A percentile compares a stretch with the other conserved stretches of the same genome.
phyloP scores from a whole-genome alignment of 2,797 vertebrate genomes.

The Selene dorsalis region DNA sequence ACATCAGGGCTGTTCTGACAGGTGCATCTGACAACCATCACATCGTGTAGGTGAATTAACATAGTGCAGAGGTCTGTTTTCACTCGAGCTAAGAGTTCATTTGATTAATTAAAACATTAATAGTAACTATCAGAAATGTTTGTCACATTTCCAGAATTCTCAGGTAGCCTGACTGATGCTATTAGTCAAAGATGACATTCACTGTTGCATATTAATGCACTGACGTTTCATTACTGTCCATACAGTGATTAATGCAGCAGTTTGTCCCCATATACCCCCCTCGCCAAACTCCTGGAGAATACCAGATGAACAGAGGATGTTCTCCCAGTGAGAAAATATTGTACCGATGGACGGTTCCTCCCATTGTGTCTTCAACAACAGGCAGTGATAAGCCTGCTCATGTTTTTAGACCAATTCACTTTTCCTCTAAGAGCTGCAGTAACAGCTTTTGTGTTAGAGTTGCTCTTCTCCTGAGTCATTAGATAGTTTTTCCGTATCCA shows the following conservation, averaged over 20 bases:
- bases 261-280: constrained; percentile 34
- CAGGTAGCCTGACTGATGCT: constrained; percentile 42
- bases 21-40: background rate
- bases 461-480: constrained; percentile 34
- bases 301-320: constrained; percentile 45
- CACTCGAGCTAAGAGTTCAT: constrained; percentile 1
- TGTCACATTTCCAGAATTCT: constrained; percentile 45
- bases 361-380: constrained; percentile 28
- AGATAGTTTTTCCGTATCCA: constrained; percentile 12
- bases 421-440: background rate
- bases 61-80: background rate
- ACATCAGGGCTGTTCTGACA: background rate
- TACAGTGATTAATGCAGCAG: constrained; percentile 58
- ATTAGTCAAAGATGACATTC: constrained; percentile 64
- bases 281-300: constrained; percentile 27
- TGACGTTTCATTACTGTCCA: constrained; percentile 50
- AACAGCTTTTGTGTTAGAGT: constrained; percentile 14
- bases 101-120: constrained; percentile 42
- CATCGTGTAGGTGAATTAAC: background rate
- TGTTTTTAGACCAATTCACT: constrained; percentile 18
- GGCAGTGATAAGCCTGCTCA: constrained; percentile 41
- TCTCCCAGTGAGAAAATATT: constrained; percentile 19
- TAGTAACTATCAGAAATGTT: constrained; percentile 40
- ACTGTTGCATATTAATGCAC: constrained; percentile 63
- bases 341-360: constrained; percentile 28